phyloP scores from a whole-genome alignment of 2,113 vertebrate species.

The Struthidea cinerea region DNA sequence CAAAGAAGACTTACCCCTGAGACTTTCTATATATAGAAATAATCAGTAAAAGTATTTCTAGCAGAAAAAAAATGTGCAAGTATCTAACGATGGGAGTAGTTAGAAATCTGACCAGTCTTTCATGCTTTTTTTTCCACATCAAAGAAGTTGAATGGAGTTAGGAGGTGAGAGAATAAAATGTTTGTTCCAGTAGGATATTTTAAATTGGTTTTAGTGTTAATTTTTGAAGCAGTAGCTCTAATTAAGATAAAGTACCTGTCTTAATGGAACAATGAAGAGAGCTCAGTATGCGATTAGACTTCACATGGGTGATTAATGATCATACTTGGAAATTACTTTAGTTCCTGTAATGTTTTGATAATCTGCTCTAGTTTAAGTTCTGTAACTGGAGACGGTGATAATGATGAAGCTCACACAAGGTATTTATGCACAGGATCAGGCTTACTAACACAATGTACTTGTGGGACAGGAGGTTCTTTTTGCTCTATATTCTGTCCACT shows the following conservation, averaged over 20 bases:
- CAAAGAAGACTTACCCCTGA: background rate
- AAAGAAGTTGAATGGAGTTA: background rate
- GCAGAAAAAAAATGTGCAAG: background rate
- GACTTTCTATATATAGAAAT: background rate
- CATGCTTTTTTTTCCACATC: background rate
- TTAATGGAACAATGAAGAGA: constrained; percentile 15
- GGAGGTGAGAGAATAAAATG: background rate
- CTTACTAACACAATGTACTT: background rate
- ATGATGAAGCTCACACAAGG: background rate
- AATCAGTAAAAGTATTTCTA: background rate
- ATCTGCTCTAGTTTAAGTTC: background rate
- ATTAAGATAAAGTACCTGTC: constrained; percentile 37
- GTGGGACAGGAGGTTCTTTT: background rate
- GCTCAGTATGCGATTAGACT: background rate
- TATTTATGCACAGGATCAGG: background rate
- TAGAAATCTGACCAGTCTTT: background rate
- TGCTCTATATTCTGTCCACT: background rate
- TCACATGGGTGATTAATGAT: background rate
- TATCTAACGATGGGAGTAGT: background rate
- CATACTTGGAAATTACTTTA: constrained; percentile 1
- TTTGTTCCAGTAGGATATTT: background rate
- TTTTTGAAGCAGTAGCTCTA: constrained; percentile 9
- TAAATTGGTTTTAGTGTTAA: background rate
- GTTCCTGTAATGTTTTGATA: constrained; percentile 1
- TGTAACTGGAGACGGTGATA: background rate